These are phyloP conservation scores for Drosophila basisetae DNA, from an alignment of 2,888 invertebrate species.

Conservation along the genomic window DNA sequence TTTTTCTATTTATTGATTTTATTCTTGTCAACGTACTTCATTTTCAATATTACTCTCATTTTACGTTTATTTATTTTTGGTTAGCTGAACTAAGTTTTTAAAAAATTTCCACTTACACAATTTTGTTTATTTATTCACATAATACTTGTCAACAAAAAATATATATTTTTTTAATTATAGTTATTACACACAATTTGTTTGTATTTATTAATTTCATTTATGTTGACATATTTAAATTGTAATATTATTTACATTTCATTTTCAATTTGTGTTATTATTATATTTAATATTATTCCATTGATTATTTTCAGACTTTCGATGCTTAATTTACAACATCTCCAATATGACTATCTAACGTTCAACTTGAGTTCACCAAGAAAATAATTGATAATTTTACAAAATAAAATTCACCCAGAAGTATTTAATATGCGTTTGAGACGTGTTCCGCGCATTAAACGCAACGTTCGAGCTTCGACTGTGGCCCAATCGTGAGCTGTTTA, in stretches of 20 bases:
- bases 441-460: slow-evolving; percentile 20
- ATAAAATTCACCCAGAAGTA: neutral
- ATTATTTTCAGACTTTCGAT: neutral
- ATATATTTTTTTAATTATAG: neutral
- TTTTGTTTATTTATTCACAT: neutral
- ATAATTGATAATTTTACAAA: neutral
- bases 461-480: slow-evolving; percentile 47
- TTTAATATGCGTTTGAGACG: slow-evolving; percentile 17
- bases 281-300: too few species aligned
- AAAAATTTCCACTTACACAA: neutral
- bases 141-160: neutral
- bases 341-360: neutral
- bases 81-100: neutral
- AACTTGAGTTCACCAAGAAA: neutral
- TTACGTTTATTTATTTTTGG: neutral
- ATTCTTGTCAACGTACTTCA: neutral
- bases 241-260: neutral
- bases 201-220: neutral
- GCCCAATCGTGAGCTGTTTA: slow-evolving; percentile 1
- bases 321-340: neutral
- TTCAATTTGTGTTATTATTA: neutral
- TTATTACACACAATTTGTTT: neutral
- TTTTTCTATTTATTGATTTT: neutral
- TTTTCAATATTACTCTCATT: neutral
- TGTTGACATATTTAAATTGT: neutral